Evolutionary conservation across 2,888 invertebrate species (phyloP).

Genomic region (Alcis repandata): DNA sequence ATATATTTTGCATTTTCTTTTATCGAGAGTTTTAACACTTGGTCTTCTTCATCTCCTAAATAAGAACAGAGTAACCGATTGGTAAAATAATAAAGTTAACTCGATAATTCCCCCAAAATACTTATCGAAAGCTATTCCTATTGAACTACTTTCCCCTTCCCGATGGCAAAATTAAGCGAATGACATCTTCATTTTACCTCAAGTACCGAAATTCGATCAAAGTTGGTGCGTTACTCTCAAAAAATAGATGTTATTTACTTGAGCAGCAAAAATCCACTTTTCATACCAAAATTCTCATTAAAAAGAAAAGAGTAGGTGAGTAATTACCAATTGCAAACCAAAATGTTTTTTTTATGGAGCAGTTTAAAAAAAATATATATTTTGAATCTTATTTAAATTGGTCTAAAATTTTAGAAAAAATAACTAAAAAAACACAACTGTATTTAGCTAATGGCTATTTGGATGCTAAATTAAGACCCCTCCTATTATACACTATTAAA

Average conservation of each 20-base stretch:
- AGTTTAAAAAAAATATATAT: too few species aligned
- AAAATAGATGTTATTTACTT: conserved; percentile 4
- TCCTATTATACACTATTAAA: too few species aligned
- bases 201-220: conserved; percentile 34
- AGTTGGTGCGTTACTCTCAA: conserved; percentile 29
- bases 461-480: too few species aligned
- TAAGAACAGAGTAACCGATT: not conserved
- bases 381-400: too few species aligned
- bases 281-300: not conserved
- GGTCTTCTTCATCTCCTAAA: not conserved
- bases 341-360: too few species aligned
- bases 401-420: too few species aligned
- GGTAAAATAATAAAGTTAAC: not conserved
- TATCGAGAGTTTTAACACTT: too few species aligned
- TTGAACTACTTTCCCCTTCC: conserved; percentile 3
- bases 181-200: conserved; percentile 24
- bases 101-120: conserved; percentile 4
- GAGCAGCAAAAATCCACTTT: not conserved
- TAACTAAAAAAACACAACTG: too few species aligned
- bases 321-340: not conserved
- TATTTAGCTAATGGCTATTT: too few species aligned
- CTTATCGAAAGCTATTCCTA: conserved; percentile 18
- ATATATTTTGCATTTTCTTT: too few species aligned
- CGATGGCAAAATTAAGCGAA: conserved; percentile 24
- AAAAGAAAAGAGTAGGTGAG: not conserved